Conservation (phyloP, 2,797 vertebrate genomes). For the Cetoscarus ocellatus region DNA sequence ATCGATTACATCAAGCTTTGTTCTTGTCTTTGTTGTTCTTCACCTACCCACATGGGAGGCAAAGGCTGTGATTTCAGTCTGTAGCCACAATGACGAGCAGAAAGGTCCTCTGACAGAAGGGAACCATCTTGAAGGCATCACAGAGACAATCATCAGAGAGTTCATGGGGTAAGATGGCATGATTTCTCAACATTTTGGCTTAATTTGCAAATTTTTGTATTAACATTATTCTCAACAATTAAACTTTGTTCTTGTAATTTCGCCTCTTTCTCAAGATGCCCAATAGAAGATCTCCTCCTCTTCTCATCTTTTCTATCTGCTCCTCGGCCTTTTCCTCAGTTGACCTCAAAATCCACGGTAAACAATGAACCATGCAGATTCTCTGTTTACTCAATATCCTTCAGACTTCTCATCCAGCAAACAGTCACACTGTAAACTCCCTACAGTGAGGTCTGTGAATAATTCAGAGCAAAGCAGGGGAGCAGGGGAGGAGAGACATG, state of each 20-base stretch:
- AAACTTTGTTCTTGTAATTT: too few species aligned
- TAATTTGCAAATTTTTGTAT: too few species aligned
- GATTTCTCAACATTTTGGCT: too few species aligned
- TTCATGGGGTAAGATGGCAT: too few species aligned
- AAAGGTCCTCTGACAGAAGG: slow-evolving; percentile 29
- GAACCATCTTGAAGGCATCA: slow-evolving; percentile 37
- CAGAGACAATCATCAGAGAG: slow-evolving; percentile 25
- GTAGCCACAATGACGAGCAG: slow-evolving; percentile 36
- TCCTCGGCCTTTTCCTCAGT: too few species aligned
- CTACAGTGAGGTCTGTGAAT: slow-evolving; percentile 18
- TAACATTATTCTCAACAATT: too few species aligned
- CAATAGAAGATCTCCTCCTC: too few species aligned
- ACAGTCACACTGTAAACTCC: neutral
- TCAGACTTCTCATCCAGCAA: neutral
- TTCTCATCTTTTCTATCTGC: too few species aligned
- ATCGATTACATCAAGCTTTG: slow-evolving; percentile 10
- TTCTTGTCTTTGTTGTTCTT: slow-evolving; percentile 40
- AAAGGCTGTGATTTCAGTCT: slow-evolving; percentile 28
- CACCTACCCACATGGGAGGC: slow-evolving; percentile 16
- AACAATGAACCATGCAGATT: neutral
- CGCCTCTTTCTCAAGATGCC: too few species aligned
- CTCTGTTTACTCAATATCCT: neutral
- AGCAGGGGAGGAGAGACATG: neutral
- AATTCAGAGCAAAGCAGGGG: slow-evolving; percentile 21
- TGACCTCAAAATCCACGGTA: neutral